Percentiles rank a stretch among this genome's conserved stretches.
phyloP scores from a whole-genome alignment of 2,888 invertebrate species.

The Andrena dorsata region DNA sequence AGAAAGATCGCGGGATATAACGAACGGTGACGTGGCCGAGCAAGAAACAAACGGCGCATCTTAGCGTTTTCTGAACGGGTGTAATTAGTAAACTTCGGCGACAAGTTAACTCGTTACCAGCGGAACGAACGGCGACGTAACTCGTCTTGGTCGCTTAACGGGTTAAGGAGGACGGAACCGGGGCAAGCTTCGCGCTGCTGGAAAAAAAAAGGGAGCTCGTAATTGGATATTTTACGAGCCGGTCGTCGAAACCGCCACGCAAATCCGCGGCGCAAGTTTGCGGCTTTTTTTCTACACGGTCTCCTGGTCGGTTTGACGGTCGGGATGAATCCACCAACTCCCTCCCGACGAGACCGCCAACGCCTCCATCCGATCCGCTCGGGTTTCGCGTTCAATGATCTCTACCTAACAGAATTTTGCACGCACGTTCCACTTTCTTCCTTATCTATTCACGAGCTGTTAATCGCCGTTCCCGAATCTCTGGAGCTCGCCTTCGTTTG shows the following conservation, averaged over 20 bases:
- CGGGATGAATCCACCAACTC: slow-evolving; percentile 48
- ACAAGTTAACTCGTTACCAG: slow-evolving; percentile 36
- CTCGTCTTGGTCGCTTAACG: slow-evolving; percentile 17
- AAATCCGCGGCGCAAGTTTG: slow-evolving; percentile 50
- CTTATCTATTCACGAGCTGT: too few species aligned
- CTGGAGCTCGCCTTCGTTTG: too few species aligned
- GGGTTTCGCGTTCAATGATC: neutral
- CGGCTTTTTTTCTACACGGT: slow-evolving; percentile 14
- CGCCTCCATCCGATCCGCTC: neutral
- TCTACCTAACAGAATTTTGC: too few species aligned
- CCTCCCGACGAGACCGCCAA: slow-evolving; percentile 6
- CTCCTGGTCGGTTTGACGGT: slow-evolving; percentile 25
- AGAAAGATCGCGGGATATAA: neutral
- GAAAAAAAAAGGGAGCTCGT: slow-evolving; percentile 8
- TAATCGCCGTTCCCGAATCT: too few species aligned
- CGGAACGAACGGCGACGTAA: slow-evolving; percentile 22
- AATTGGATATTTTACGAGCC: slow-evolving; percentile 65
- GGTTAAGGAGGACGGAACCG: slow-evolving; percentile 7
- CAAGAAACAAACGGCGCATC: slow-evolving; percentile 1
- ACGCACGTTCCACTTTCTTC: too few species aligned
- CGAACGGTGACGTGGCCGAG: neutral
- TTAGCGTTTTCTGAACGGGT: slow-evolving; percentile 10
- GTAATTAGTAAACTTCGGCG: slow-evolving; percentile 41
- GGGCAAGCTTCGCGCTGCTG: neutral
- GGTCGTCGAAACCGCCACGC: slow-evolving; percentile 48